Evolutionary conservation across 2,888 invertebrate species (phyloP), one percentile per base, ranked within the genome.

Genomic region (Eremobia ochroleuca): DNA sequence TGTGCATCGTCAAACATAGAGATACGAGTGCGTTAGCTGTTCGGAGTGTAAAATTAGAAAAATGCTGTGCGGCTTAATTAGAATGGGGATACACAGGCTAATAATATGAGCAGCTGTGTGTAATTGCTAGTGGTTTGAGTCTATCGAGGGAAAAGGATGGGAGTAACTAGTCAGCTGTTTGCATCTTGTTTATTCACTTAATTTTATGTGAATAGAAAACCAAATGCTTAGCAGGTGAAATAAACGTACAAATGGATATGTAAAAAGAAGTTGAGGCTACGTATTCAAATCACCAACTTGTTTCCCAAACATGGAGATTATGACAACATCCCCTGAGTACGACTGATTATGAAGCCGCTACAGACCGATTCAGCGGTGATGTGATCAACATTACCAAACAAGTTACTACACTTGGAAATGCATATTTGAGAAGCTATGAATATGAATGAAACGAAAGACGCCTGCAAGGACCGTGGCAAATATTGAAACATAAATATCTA

Each of bases 1-100:
- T 73, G 82, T 89, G 61, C 66, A 71, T 82, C 86, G 79, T 88
- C 85, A 88, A 89, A 87, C 52, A 43, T 68, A 72, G 71, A 72
- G 43, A 76, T 79, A 72, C 72, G 67, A 81, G 85, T 74, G 84
- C 80, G 71, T 84, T 83, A 71, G 69, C 79, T 78, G 78, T 68
- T 66, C 55, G 34, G 76, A 62, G 58, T 49, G 52, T 87, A 87
- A 80, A 88, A 79, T 85, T 88, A 88, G 87, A 88, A 81, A 81
- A 86, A 85, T 73, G 21, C 37, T 73, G 70, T 69, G 25, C 28
- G 65, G 37, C n/a, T 68, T 82, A 68, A 76, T 85, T 74, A 65
- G 71, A 73, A 76, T 82, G 25, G 15, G 82, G 73, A 66, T 76
- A 71, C 15, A 66, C 75, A 69, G 65, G 46, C 46, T 69, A 71